Conservation (phyloP, 2,113 vertebrate species). For the Pongo pygmaeus region DNA sequence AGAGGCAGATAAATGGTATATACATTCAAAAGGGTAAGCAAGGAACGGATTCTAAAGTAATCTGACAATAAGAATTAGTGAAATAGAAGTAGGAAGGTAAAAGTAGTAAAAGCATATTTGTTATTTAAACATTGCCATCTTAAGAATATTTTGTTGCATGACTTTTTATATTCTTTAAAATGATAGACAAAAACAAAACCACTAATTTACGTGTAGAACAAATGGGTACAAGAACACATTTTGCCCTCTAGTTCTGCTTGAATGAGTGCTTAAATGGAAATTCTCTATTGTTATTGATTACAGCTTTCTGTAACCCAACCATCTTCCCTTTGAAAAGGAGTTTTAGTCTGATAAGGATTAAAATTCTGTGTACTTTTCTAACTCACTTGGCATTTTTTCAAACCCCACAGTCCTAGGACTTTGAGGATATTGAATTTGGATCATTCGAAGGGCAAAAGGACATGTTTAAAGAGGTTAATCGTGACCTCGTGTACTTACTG, state of each 20-base stretch:
- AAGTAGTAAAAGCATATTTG: neutral
- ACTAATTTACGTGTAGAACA: neutral
- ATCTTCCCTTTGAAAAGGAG: neutral
- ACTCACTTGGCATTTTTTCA: neutral
- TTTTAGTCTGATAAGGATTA: neutral
- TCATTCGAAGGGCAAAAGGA: neutral
- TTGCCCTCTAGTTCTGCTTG: neutral
- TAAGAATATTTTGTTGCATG: neutral
- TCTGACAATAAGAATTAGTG: neutral
- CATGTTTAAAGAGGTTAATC: neutral
- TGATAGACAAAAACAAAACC: neutral
- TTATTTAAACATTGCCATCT: neutral
- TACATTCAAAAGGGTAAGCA: neutral
- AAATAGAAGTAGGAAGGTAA: neutral
- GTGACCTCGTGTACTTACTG: neutral
- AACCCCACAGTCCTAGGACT: neutral
- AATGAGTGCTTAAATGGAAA: neutral
- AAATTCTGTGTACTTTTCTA: neutral
- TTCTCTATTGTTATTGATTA: neutral
- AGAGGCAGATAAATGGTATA: neutral
- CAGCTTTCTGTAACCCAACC: neutral
- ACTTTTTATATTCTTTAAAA: neutral
- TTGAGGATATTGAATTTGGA: neutral
- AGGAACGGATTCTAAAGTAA: neutral
- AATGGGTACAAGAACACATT: neutral